Percentiles rank a stretch among this genome's conserved stretches.
These are phyloP conservation scores for Fragum sueziense DNA, from an alignment of 2,888 invertebrate species.

Conservation along the genomic window DNA sequence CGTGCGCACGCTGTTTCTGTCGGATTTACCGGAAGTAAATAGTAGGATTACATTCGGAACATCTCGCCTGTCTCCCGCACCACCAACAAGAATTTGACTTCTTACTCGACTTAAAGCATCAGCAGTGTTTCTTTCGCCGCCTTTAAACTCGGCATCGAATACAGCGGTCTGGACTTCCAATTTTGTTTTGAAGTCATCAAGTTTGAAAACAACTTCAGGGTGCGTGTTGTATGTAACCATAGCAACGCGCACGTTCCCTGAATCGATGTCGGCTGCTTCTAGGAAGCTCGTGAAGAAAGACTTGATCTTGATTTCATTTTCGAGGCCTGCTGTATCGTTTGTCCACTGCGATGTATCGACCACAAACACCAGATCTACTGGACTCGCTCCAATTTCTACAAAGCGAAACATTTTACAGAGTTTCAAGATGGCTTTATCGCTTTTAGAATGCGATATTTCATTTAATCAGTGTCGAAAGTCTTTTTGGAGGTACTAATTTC, in stretches of 20 bases:
- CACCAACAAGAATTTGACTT: conserved; percentile 65
- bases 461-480: too few species aligned
- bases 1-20: conserved; percentile 58
- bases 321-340: conserved; percentile 48
- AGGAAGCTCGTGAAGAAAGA: conserved; percentile 64
- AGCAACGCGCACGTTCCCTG: conserved; percentile 72
- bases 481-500: too few species aligned
- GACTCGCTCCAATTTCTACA: conserved; percentile 65
- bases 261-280: conserved; percentile 65
- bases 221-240: conserved; percentile 79
- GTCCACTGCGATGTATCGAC: conserved; percentile 63
- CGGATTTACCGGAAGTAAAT: conserved; percentile 67
- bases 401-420: conserved; percentile 20
- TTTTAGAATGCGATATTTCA: too few species aligned
- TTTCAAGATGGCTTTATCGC: too few species aligned
- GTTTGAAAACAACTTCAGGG: conserved; percentile 56
- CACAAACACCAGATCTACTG: conserved; percentile 68
- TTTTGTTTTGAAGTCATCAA: conserved; percentile 47
- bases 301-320: conserved; percentile 49
- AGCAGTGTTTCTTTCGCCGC: conserved; percentile 64
- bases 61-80: conserved; percentile 56
- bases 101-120: conserved; percentile 64
- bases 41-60: conserved; percentile 66
- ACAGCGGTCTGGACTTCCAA: conserved; percentile 54
- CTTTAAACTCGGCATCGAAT: conserved; percentile 51